Conservation (phyloP, 2,888 invertebrate species). For the Tupiocoris notatus region DNA sequence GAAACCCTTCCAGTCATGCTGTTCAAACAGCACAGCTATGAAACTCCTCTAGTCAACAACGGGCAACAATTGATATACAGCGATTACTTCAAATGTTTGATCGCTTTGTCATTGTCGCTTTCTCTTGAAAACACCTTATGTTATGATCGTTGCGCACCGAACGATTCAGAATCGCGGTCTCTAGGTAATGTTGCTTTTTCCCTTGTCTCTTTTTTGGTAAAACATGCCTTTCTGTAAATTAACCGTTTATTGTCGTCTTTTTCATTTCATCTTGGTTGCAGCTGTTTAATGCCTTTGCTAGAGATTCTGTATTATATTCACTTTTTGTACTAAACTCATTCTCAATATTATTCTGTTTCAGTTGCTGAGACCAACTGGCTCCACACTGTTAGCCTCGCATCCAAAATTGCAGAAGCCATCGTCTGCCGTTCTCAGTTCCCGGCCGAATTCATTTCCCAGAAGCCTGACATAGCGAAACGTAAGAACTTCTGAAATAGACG, state of each 20-base stretch:
- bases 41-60: constrained; percentile 60
- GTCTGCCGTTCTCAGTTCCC: constrained; percentile 57
- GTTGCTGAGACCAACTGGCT: constrained; percentile 62
- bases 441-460: constrained; percentile 52
- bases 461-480: constrained; percentile 47
- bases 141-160: constrained; percentile 54
- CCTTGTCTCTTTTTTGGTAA: neutral
- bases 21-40: constrained; percentile 58
- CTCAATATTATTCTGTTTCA: too few species aligned
- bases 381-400: constrained; percentile 58
- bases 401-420: constrained; percentile 60
- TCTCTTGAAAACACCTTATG: constrained; percentile 59
- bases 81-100: constrained; percentile 60
- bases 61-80: constrained; percentile 63
- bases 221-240: too few species aligned
- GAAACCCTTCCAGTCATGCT: constrained; percentile 57
- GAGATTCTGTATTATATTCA: too few species aligned
- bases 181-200: constrained; percentile 46
- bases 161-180: constrained; percentile 52
- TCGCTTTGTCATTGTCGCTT: constrained; percentile 59
- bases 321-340: too few species aligned
- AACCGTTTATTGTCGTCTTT: too few species aligned
- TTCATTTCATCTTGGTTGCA: too few species aligned
- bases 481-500: constrained; percentile 14
- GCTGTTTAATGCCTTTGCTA: too few species aligned